phyloP scores from a whole-genome alignment of 2,113 vertebrate genomes.

The Aspiorhynchus laticeps region DNA sequence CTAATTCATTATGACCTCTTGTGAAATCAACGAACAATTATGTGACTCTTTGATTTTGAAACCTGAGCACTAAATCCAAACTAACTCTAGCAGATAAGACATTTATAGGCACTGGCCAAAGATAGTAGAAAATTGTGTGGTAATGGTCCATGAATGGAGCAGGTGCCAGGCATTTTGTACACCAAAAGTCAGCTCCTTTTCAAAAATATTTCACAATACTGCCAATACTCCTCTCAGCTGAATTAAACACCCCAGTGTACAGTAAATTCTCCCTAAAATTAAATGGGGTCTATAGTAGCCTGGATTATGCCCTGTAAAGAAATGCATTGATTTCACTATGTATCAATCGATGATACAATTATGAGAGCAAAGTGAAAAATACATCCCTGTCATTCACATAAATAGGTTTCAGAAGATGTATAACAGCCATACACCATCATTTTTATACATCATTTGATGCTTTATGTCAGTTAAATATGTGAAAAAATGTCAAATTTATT shows the following conservation, averaged over 20 bases:
- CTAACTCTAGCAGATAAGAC: conserved; percentile 7
- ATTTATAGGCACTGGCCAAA: background rate
- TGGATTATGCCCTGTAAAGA: background rate
- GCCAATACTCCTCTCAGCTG: conserved; percentile 1
- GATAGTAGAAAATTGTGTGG: background rate
- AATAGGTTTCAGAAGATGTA: background rate
- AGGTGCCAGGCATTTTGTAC: background rate
- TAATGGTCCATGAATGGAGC: conserved; percentile 18
- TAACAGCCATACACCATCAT: background rate
- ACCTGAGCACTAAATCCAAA: conserved; percentile 1
- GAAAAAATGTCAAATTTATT: background rate
- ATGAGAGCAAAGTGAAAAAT: conserved; percentile 36
- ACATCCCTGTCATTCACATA: conserved; percentile 15
- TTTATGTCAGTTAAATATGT: background rate
- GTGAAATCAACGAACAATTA: background rate
- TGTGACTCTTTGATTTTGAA: background rate
- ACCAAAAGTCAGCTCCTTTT: conserved; percentile 1
- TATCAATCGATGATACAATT: conserved; percentile 43
- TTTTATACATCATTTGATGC: background rate
- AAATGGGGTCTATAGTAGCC: conserved; percentile 25
- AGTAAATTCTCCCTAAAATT: conserved; percentile 27
- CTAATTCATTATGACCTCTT: background rate
- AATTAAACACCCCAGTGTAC: background rate
- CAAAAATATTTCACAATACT: conserved; percentile 7
- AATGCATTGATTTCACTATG: conserved; percentile 40